Conservation (phyloP, 2,888 invertebrate genomes). For the Chalcosyrphus nemorum region DNA sequence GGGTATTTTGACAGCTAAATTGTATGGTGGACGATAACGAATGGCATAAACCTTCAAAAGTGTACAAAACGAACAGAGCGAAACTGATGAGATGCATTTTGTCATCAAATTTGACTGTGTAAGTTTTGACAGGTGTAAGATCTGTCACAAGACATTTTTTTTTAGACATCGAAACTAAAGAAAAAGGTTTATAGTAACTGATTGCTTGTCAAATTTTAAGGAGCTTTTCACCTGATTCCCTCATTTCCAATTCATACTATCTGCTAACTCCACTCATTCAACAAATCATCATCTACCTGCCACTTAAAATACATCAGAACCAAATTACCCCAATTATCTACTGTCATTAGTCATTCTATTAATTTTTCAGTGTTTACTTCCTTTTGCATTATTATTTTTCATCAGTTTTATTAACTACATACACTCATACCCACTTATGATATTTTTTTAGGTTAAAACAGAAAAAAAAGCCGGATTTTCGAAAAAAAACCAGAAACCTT, state of each 20-base stretch:
- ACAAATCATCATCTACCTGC: not conserved
- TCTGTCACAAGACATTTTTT: too few species aligned
- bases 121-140: too few species aligned
- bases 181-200: too few species aligned
- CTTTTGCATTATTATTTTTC: conserved; percentile 15
- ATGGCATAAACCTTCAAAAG: too few species aligned
- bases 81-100: too few species aligned
- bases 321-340: conserved; percentile 40
- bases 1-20: too few species aligned
- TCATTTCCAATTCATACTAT: not conserved
- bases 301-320: not conserved
- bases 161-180: too few species aligned
- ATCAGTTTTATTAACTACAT: not conserved
- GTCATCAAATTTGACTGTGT: too few species aligned
- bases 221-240: not conserved
- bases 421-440: not conserved
- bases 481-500: conserved; percentile 7
- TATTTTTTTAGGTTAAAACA: conserved; percentile 54
- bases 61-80: too few species aligned
- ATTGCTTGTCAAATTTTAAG: too few species aligned
- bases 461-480: conserved; percentile 61
- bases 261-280: not conserved
- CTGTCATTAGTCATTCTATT: conserved; percentile 49
- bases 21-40: too few species aligned
- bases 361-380: conserved; percentile 31